Evolutionary conservation across 2,888 invertebrate genomes (phyloP).

Genomic region (Drosophila greeni): DNA sequence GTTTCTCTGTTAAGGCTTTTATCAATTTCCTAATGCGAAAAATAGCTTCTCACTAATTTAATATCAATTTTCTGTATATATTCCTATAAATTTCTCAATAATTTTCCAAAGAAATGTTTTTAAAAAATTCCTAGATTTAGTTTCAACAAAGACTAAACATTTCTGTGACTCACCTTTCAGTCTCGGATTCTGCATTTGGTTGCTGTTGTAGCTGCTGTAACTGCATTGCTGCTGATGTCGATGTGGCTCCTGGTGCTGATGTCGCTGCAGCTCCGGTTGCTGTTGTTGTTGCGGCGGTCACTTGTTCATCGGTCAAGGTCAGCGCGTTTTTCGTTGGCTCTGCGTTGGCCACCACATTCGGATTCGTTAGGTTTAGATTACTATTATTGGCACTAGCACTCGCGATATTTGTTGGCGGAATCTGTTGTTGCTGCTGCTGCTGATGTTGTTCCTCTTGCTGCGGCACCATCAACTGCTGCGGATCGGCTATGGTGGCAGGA

Average conservation of each 20-base stretch:
- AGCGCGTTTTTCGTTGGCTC: slow-evolving; percentile 49
- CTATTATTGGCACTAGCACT: slow-evolving; percentile 76
- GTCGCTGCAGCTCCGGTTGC: slow-evolving; percentile 44
- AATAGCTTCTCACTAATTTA: not conserved
- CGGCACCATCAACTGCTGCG: slow-evolving; percentile 55
- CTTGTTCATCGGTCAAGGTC: slow-evolving; percentile 54
- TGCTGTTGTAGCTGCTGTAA: slow-evolving; percentile 67
- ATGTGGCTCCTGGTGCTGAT: slow-evolving; percentile 53
- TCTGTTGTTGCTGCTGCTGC: slow-evolving; percentile 45
- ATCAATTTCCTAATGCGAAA: not conserved
- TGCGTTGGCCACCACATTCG: slow-evolving; percentile 44
- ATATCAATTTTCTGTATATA: not conserved
- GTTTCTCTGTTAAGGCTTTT: too few relatives aligned
- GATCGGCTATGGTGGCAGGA: slow-evolving; percentile 75
- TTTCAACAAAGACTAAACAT: too few relatives aligned
- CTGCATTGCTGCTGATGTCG: slow-evolving; percentile 50
- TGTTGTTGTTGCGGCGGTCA: slow-evolving; percentile 38
- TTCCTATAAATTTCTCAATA: not conserved
- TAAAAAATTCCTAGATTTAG: not conserved
- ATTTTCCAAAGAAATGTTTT: not conserved
- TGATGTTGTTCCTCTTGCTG: slow-evolving; percentile 50
- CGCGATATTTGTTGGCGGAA: slow-evolving; percentile 68
- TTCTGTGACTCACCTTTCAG: slow-evolving; percentile 77
- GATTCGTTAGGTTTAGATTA: slow-evolving; percentile 65
- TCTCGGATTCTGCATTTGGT: slow-evolving; percentile 78